A percentile compares a stretch with the other conserved stretches of the same genome.
phyloP scores from a whole-genome alignment of 2,888 invertebrate genomes.

The Monochamus alternatus region DNA sequence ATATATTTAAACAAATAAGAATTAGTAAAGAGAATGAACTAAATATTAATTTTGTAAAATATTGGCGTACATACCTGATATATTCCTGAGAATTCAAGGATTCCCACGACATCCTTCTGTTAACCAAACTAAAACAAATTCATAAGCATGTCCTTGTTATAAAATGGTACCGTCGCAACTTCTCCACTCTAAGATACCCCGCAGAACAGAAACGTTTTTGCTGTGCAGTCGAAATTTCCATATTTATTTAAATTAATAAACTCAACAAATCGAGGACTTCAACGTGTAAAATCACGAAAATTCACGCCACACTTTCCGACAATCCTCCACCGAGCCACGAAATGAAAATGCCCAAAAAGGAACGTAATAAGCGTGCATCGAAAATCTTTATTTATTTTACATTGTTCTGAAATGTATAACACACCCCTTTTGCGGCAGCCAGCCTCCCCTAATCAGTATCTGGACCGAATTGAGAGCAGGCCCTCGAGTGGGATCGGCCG shows the following conservation, averaged over 20 bases:
- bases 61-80: conserved; percentile 76
- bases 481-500: conserved; percentile 39
- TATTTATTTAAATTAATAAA: conserved; percentile 3
- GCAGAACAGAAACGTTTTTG: neutral
- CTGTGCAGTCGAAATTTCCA: neutral
- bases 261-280: neutral
- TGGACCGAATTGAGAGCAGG: conserved; percentile 52
- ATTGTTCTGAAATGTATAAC: conserved; percentile 30
- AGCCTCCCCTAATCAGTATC: conserved; percentile 48
- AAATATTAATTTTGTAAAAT: neutral
- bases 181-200: neutral
- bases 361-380: neutral
- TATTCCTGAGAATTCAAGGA: conserved; percentile 87
- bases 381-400: conserved; percentile 19
- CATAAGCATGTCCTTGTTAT: conserved; percentile 15
- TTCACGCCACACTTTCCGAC: neutral
- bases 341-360: conserved; percentile 13
- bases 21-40: neutral
- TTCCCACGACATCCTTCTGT: conserved; percentile 84
- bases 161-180: conserved; percentile 7
- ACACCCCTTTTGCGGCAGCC: conserved; percentile 36
- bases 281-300: neutral
- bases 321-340: conserved; percentile 19
- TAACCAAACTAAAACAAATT: conserved; percentile 8
- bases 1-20: too few relatives aligned